phyloP scores from a whole-genome alignment of 2,113 vertebrate species.

The Pollimyrus isidori region DNA sequence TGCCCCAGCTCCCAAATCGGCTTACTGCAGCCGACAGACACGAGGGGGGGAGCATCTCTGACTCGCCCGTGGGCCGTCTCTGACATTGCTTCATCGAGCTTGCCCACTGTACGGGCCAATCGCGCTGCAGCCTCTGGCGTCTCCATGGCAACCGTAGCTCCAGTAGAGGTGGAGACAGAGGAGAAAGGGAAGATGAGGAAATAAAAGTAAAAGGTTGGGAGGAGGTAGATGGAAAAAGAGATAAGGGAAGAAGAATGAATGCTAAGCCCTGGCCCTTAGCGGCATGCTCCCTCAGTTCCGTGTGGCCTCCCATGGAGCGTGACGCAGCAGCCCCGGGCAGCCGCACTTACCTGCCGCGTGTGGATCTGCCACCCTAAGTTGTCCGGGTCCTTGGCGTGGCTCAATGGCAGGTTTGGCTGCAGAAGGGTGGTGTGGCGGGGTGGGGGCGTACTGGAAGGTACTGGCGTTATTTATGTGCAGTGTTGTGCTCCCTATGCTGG shows the following conservation, averaged over 20 bases:
- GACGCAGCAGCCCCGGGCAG: not conserved
- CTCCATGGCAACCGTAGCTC: constrained; percentile 53
- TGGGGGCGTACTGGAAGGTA: not conserved
- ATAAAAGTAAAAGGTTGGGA: constrained; percentile 26
- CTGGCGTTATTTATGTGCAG: not conserved
- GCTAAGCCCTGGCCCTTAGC: constrained; percentile 3
- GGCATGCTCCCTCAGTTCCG: not conserved
- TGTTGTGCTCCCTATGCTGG: not conserved
- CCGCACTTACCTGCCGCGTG: not conserved
- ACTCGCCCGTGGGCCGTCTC: constrained; percentile 42
- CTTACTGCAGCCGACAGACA: not conserved
- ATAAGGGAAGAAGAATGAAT: constrained; percentile 22
- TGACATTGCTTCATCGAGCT: constrained; percentile 44
- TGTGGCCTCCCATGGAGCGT: not conserved
- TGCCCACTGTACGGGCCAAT: constrained; percentile 35
- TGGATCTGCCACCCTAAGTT: not conserved
- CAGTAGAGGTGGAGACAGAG: constrained; percentile 41
- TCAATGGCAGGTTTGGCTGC: not conserved
- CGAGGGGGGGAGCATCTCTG: constrained; percentile 12
- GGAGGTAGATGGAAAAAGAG: constrained; percentile 15
- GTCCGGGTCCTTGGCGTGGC: not conserved
- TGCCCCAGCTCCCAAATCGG: not conserved
- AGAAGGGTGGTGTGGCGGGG: not conserved
- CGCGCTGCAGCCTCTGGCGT: constrained; percentile 46
- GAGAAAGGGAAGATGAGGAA: not conserved